Evolutionary conservation across 2,888 invertebrate species (phyloP), one percentile per base, ranked within the genome.

Genomic region (Bhutanitis thaidina): DNA sequence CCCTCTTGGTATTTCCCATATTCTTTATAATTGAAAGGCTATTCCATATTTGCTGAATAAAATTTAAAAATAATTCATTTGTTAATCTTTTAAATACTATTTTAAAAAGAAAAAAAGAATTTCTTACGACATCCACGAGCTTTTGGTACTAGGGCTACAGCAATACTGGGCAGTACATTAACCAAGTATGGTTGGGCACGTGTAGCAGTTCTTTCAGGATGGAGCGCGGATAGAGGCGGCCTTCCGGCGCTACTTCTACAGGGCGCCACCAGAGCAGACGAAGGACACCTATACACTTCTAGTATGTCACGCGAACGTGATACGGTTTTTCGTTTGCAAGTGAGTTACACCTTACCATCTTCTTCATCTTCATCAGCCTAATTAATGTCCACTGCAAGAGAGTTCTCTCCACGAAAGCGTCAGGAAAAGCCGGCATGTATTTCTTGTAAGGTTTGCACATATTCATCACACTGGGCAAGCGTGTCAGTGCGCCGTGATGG

Each of bases 291-390:
- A 95, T 76, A 98, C 98, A 30, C 76, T 99, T 36, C 87, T 99
- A 48, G 98, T 99, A 1, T 99, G 99, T 64, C 99, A 99, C 80
- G 98, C 97, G 3, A 99, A 99, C 81, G 99, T 99, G 15, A 99
- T 99, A 67, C 91, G 98, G 38, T 99, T 97, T 82, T 96, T 96
- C 72, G 93, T 96, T n/a, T 97, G 97, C 91, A 92, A 95, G 95
- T 95, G 70, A 87, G 84, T 83, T 20, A 20, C 0, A 35, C 43
- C 40, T 10, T 7, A n/a, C 32, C 27, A 39, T 37, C 4, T 1
- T 39, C 1, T 37, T 12, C 8, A 10, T 3, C 8, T 1, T 8
- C 1, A 10, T n/a, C n/a, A n/a, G n/a, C n/a, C n/a, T n/a, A n/a
- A n/a, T n/a, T n/a, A n/a, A n/a, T n/a, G n/a, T n/a, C n/a, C n/a